Evolutionary conservation across 2,797 vertebrate genomes (phyloP).

Genomic region (Pangasius macronema): DNA sequence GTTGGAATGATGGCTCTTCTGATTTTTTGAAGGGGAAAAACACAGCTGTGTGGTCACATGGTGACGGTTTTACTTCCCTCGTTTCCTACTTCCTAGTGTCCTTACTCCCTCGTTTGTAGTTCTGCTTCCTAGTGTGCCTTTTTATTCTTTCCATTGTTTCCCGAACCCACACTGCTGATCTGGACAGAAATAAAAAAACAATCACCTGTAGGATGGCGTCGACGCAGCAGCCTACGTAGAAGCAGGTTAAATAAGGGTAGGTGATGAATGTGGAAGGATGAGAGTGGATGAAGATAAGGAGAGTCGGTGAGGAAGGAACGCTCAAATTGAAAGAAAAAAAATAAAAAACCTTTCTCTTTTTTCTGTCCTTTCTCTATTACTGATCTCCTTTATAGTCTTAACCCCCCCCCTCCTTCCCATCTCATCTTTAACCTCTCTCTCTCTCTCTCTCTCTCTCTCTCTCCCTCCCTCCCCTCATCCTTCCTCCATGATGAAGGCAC

Average conservation of each 20-base stretch:
- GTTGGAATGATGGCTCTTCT: background rate
- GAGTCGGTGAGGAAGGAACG: background rate
- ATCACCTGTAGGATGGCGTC: background rate
- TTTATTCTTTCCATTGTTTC: background rate
- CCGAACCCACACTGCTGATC: background rate
- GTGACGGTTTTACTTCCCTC: background rate
- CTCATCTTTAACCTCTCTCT: conserved; percentile 15
- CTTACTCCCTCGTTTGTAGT: background rate
- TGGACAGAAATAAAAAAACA: background rate
- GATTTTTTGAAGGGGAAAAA: background rate
- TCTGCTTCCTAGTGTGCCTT: background rate
- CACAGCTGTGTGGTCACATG: too few relatives aligned
- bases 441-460: background rate
- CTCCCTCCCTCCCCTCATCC: conserved; percentile 61
- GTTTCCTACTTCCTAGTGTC: background rate
- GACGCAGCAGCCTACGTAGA: background rate
- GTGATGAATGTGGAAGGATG: background rate
- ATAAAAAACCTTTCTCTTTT: background rate
- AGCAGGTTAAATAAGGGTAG: background rate
- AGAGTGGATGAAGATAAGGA: background rate
- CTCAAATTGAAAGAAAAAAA: background rate
- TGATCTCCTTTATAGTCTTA: background rate
- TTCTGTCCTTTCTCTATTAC: background rate
- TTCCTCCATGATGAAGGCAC: conserved; percentile 69
- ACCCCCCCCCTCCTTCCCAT: background rate